Percentiles rank a stretch among this genome's conserved stretches.
Evolutionary conservation across 2,888 invertebrate species (phyloP).

Genomic region (Dendrolimus houi): DNA sequence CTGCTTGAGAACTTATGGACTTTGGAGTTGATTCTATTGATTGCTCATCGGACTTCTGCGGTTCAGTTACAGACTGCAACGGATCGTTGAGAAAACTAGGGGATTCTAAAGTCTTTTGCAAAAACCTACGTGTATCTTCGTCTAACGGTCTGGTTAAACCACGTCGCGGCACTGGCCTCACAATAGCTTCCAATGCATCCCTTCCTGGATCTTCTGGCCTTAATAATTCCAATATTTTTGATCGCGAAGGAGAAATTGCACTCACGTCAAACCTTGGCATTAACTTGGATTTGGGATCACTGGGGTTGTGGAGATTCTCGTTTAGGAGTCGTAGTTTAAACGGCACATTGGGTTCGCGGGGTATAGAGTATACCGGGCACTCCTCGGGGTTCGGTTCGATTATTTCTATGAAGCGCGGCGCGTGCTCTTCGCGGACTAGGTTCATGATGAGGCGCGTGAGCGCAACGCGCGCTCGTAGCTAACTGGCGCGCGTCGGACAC

Average conservation of each 20-base stretch:
- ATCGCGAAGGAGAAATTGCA: conserved; percentile 50
- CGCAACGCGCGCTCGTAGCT: conserved; percentile 25
- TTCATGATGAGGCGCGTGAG: conserved; percentile 44
- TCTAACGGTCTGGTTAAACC: conserved; percentile 53
- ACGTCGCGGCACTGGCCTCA: conserved; percentile 53
- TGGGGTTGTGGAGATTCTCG: conserved; percentile 53
- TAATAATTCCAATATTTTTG: conserved; percentile 55
- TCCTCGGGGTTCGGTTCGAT: conserved; percentile 43
- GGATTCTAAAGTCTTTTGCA: conserved; percentile 51
- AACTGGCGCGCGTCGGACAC: conserved; percentile 18
- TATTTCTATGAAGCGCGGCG: conserved; percentile 41
- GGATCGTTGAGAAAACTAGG: conserved; percentile 42
- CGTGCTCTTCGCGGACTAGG: conserved; percentile 23
- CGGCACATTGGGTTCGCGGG: conserved; percentile 54
- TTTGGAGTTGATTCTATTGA: conserved; percentile 13
- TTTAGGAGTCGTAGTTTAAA: conserved; percentile 52
- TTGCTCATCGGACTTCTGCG: conserved; percentile 14
- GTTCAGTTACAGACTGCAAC: conserved; percentile 31
- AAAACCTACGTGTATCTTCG: conserved; percentile 57
- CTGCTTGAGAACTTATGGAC: conserved; percentile 17
- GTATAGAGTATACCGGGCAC: conserved; percentile 36
- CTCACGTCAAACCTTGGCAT: conserved; percentile 53
- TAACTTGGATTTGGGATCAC: conserved; percentile 52
- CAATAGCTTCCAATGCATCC: conserved; percentile 60
- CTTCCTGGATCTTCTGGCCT: conserved; percentile 56